Base-by-base conservation (phyloP, 1,140 invertebrate species). In the Ooceraea biroi region DNA sequence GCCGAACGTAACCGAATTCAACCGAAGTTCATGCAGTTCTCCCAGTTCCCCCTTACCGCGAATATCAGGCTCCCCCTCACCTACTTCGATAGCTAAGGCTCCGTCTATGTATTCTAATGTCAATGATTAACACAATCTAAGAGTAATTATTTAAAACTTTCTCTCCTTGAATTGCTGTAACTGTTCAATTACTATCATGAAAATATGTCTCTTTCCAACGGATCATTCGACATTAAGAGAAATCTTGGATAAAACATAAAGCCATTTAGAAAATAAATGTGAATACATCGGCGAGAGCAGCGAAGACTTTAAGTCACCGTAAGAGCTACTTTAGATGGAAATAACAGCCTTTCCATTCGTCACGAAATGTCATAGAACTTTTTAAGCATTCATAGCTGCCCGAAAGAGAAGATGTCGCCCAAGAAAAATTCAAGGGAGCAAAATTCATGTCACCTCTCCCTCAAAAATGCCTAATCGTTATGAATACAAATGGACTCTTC, bases 301-400 rank as follows among this genome's bases (percentile, higher is more conserved):
- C 22, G 41, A 46, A 65, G 27, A 65, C 30, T 57, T n/a, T 57
- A 27, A 71, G 12, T 30, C n/a, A 44, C 25, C 17, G 19, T 58
- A 36, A 73, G 57, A 58, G 19, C 22, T 12, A 25, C 55, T 72
- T 22, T 22, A 58, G 22, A 44, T 41, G 8, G 3, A 17, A 19
- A 22, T 55, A 36, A 55, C 52, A 27, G 65, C 22, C 17, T 69
- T 48, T 69, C 66, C 14, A 69, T 50, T 44, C 3, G 19, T 46
- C 63, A 46, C n/a, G 41, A 7, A 36, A 48, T 46, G 44, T 48
- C 63, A 46, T 48, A 14, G 5, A 68, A 68, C 65, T 68, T 22
- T 50, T 69, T 48, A 52, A 50, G 46, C 46, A 69, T 69, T 69
- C 46, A 69, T 50, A 69, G 46, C 3, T 44, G n/a, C 52, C 19